Conservation (phyloP, 1,140 invertebrate species). For the Geopemphigus sp. region DNA sequence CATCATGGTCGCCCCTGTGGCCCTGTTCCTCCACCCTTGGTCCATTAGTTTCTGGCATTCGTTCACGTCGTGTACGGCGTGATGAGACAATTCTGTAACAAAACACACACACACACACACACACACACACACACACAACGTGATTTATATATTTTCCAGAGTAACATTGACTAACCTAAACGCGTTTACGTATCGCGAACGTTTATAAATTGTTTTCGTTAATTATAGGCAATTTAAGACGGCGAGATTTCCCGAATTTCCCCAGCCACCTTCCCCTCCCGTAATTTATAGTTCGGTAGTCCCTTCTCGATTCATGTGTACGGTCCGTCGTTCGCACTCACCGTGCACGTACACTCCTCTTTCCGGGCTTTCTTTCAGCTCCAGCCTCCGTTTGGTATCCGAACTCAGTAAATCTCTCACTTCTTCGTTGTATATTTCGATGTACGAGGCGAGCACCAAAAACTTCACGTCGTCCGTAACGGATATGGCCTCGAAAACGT, state of each 20-base stretch:
- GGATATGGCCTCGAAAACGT: constrained; percentile 88
- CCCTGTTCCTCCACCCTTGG: constrained; percentile 71
- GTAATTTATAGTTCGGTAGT: too few species aligned
- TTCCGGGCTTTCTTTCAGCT: constrained; percentile 77
- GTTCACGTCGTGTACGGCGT: constrained; percentile 71
- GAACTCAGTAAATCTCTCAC: constrained; percentile 74
- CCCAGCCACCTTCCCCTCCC: too few species aligned
- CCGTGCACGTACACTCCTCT: constrained; percentile 78
- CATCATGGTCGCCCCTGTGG: constrained; percentile 78
- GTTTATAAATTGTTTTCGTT: too few species aligned
- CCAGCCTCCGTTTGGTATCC: constrained; percentile 66
- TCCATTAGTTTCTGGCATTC: constrained; percentile 75
- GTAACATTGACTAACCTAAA: too few species aligned
- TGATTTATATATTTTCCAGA: too few species aligned
- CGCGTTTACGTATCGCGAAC: too few species aligned
- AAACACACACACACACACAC: too few species aligned
- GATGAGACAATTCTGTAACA: constrained; percentile 65
- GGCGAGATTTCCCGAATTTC: too few species aligned
- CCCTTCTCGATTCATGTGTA: too few species aligned
- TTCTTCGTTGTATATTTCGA: constrained; percentile 93
- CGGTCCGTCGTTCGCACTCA: constrained; percentile 52
- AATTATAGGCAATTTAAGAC: too few species aligned
- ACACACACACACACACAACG: too few species aligned
- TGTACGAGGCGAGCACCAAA: constrained; percentile 84
- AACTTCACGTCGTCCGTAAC: constrained; percentile 78